phyloP scores from a whole-genome alignment of 1,140 invertebrate genomes.

The Drosophila pectinifera region DNA sequence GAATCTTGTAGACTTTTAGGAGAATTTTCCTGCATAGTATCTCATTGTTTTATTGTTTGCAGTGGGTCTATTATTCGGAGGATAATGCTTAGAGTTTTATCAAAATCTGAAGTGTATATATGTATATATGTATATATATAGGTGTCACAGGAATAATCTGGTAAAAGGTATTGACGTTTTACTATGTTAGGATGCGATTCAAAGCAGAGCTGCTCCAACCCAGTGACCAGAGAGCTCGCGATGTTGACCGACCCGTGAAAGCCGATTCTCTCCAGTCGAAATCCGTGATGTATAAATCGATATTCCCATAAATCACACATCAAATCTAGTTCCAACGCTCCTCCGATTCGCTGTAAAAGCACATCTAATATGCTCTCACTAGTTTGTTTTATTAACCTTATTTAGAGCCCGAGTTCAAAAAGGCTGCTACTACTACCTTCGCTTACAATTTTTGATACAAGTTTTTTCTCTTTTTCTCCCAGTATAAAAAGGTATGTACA shows the following conservation, averaged over 20 bases:
- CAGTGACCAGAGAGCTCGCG: too few species aligned
- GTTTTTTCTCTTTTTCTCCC: slow-evolving; percentile 7
- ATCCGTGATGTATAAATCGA: too few species aligned
- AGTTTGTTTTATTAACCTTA: too few species aligned
- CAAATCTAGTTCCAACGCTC: too few species aligned
- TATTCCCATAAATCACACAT: neutral
- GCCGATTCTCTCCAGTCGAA: neutral
- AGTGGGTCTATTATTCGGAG: neutral
- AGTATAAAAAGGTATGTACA: neutral
- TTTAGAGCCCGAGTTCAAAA: too few species aligned
- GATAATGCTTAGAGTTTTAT: neutral
- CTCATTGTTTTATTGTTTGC: neutral
- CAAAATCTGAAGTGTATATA: neutral
- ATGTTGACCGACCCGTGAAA: too few species aligned
- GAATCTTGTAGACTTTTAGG: neutral
- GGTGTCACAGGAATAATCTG: neutral
- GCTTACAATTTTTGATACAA: neutral
- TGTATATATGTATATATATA: neutral
- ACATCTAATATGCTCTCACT: neutral
- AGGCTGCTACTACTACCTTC: neutral
- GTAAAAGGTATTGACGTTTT: too few species aligned
- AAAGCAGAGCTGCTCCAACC: too few species aligned
- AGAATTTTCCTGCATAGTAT: neutral
- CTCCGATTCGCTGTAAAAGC: too few species aligned
- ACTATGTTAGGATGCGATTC: too few species aligned